These are phyloP conservation scores for Onychomys torridus DNA, from an alignment of 2,797 vertebrate species.

Conservation along the genomic window DNA sequence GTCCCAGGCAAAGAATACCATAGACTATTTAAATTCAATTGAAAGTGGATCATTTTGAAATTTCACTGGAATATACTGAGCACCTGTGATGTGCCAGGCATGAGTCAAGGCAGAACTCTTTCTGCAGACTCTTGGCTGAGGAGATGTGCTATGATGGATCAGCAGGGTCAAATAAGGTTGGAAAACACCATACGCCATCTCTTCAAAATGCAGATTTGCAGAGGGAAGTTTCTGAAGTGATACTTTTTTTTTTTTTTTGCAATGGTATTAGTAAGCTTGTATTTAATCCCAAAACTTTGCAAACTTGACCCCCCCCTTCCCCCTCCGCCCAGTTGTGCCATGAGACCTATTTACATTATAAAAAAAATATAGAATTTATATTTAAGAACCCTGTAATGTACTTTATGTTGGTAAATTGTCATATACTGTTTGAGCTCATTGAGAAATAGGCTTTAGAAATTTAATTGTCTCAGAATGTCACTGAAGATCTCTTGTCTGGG, in stretches of 20 bases:
- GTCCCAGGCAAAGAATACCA: slow-evolving; percentile 61
- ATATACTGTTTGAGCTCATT: neutral
- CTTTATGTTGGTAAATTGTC: neutral
- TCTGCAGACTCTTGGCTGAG: slow-evolving; percentile 33
- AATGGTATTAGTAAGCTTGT: neutral
- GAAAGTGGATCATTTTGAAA: slow-evolving; percentile 40
- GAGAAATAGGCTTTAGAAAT: neutral
- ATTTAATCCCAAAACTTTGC: neutral
- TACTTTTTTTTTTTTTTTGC: neutral
- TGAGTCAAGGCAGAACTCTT: neutral
- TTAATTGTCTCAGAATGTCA: neutral
- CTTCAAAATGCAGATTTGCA: neutral
- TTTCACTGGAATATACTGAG: neutral
- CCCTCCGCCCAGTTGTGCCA: neutral
- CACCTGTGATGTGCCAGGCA: neutral
- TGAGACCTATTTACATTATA: neutral
- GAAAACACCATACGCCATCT: neutral
- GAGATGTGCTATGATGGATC: neutral
- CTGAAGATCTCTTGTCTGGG: neutral
- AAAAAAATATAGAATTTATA: neutral
- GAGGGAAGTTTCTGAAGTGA: neutral
- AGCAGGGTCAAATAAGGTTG: slow-evolving; percentile 42
- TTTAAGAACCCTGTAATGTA: neutral
- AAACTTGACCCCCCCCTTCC: neutral
- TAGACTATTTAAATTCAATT: slow-evolving; percentile 35